These are phyloP conservation scores for Diglossa cyanea DNA, from an alignment of 2,797 vertebrate species.

Conservation along the genomic window DNA sequence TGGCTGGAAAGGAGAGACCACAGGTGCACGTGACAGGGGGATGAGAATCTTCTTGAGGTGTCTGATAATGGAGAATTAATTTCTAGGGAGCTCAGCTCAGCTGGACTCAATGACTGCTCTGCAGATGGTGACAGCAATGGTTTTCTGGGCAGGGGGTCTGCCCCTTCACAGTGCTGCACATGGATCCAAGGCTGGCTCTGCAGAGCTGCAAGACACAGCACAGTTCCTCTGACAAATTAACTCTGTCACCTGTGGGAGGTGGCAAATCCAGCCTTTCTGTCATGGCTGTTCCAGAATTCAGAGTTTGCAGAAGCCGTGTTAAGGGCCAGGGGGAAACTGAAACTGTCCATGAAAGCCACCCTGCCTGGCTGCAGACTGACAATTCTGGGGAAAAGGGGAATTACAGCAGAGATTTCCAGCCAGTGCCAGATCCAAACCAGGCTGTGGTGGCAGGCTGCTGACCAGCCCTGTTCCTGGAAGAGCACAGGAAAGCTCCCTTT, in stretches of 20 bases:
- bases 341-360: neutral
- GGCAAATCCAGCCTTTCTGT: neutral
- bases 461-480: neutral
- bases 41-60: neutral
- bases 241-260: neutral
- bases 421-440: neutral
- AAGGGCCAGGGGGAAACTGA: neutral
- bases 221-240: neutral
- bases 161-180: neutral
- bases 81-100: neutral
- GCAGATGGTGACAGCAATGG: neutral
- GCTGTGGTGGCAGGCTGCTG: neutral
- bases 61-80: neutral
- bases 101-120: neutral
- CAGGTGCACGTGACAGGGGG: neutral
- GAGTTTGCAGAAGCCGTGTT: neutral
- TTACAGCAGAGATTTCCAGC: neutral
- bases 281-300: neutral
- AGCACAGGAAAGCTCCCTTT: neutral
- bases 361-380: neutral
- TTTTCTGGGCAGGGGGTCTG: neutral
- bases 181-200: neutral
- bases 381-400: neutral
- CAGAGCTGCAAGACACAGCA: neutral
- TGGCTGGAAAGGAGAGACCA: neutral